Base-by-base conservation (phyloP, 2,113 vertebrate genomes). In the Silurus meridionalis region DNA sequence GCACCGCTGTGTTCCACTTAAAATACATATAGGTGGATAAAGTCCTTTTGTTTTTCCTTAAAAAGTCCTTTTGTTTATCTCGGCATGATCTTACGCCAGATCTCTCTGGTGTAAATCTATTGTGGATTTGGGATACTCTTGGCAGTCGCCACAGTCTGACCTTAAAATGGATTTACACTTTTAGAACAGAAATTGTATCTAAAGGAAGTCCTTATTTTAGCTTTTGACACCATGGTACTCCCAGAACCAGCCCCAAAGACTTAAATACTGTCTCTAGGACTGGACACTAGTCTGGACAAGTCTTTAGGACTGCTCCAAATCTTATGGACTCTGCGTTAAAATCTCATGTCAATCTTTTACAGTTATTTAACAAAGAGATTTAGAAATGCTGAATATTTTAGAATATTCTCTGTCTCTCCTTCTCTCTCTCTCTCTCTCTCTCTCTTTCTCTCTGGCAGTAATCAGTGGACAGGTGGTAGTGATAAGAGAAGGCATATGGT, bases 111-210 rank as follows among this genome's bases (percentile, higher is more conserved):
- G 69, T 80, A 85, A 82, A 85, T 83, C 87, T 67, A 23, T 60
- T 78, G 52, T 72, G 83, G 82, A 58, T 69, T 57, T 67, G 63
- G 67, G 71, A 74, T 69, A 61, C 23, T 85, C n/a, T 82, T 85
- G 87, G 53, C 83, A 88, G 63, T 53, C 53, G 53, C 23, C 52
- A 63, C 66, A 17, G 79, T 81, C 85, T 72, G 78, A 61, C 53
- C 87, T 85, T 82, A 81, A 85, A 82, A 88, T 85, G 83, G 83
- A 86, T 86, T 86, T 86, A 85, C 55, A 60, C 83, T 85, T 85
- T 85, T 85, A 75, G 52, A 85, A 55, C 61, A 52, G 52, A 55
- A 66, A 80, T 80, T 79, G 11, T 85, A 80, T 86, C 85, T 71
- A 72, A 86, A 86, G 53, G 52, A 86, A 69, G 66, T 78, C 5